Base-by-base conservation (phyloP, 2,888 invertebrate genomes). In the Limnephilus marmoratus region DNA sequence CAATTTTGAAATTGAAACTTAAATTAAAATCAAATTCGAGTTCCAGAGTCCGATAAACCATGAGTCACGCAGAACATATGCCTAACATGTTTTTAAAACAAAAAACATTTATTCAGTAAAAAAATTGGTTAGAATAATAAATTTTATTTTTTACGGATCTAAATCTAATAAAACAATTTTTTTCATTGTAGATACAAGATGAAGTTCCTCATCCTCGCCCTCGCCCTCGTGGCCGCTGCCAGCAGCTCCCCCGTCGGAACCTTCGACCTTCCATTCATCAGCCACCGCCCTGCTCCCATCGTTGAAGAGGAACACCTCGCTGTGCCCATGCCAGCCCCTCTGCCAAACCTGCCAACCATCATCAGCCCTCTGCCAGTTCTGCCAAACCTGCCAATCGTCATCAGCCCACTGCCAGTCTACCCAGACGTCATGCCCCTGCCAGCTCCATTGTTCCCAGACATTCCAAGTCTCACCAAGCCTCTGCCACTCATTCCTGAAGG, bases 191-290 rank as follows among this genome's bases (percentile, higher is more conserved):
- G 85, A 1, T 34, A 34, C 86, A 91, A 86, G 80, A 91, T 91
- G 91, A 91, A 91, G 31, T 91, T 91, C 91, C 91, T 91, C 37
- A 29, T 91, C 15, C 37, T 91, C 68, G 41, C 85, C n/a, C 82
- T 89, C 89, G 87, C 91, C 85, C 83, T 91, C 29, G 89, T 91
- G 53, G 91, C 83, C 29, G 24, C 53, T 31, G 88, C 68, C 83
- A 41, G 49, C 41, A 53, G 88, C 83, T n/a, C 15, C 11, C 91
- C 91, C 1, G n/a, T 81, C 18, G 88, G 83, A 3, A 91, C 91
- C n/a, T 91, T 91, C 68, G 91, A 91, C 53, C 5, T 91, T 13
- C 81, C 53, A 4, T 31, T 91, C 37, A 81, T 89, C 53, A 31
- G 34, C n/a, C 86, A 68, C 89, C 29, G 85, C 86, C 18, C n/a